Evolutionary conservation across 1,140 invertebrate genomes (phyloP).

Genomic region (Hylaeus anthracinus): DNA sequence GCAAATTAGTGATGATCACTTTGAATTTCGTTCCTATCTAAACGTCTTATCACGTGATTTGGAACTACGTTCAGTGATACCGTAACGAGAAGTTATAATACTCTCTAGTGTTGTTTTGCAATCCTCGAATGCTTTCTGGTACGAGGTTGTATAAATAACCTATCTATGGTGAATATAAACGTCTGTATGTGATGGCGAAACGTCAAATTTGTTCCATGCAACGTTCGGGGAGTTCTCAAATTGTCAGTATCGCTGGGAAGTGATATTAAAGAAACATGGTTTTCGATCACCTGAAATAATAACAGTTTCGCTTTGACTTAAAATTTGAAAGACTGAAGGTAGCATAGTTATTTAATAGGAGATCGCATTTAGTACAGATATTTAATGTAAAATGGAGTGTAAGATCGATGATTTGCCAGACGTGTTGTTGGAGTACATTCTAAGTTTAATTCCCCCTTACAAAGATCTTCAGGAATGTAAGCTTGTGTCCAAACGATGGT

Average conservation of each 20-base stretch:
- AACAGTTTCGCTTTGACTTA: not conserved
- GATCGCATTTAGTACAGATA: not conserved
- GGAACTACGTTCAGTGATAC: not conserved
- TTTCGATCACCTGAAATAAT: slow-evolving; percentile 3
- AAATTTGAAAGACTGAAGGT: not conserved
- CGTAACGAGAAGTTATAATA: not conserved
- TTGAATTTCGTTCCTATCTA: no score
- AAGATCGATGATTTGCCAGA: slow-evolving; percentile 90
- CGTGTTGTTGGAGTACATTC: slow-evolving; percentile 95
- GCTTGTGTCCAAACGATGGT: slow-evolving; percentile 93
- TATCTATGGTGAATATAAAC: not conserved
- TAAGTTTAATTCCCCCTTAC: slow-evolving; percentile 94
- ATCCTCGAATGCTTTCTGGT: not conserved
- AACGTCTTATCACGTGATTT: no score
- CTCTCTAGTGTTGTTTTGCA: not conserved
- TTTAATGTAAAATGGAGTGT: slow-evolving; percentile 71
- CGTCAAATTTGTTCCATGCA: not conserved
- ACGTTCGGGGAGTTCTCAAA: not conserved
- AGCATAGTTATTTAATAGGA: not conserved
- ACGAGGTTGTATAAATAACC: no score
- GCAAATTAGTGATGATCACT: no score
- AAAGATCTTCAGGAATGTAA: slow-evolving; percentile 92
- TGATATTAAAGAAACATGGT: slow-evolving; percentile 4
- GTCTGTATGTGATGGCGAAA: not conserved
- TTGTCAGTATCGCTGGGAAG: not conserved